Conservation (phyloP, 2,888 invertebrate genomes). For the Heliconius cydno region DNA sequence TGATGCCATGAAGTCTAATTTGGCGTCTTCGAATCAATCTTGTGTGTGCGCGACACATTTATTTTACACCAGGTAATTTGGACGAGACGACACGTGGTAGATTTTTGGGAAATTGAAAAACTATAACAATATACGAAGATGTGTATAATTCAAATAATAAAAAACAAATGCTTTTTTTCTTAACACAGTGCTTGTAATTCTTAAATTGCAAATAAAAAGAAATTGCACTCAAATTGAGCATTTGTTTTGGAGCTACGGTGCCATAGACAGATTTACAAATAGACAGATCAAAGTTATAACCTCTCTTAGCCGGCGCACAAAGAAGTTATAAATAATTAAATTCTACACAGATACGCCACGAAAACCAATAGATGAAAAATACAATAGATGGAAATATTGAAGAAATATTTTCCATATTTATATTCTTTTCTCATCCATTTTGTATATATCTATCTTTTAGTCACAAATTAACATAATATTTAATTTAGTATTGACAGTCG, state of each 20-base stretch:
- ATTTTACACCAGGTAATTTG: conserved; percentile 34
- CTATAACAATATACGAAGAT: background rate
- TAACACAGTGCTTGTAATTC: too few species aligned
- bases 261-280: too few species aligned
- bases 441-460: background rate
- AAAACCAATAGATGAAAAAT: background rate
- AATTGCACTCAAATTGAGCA: too few species aligned
- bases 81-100: background rate
- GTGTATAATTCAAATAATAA: too few species aligned
- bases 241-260: too few species aligned
- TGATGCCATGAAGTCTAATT: conserved; percentile 67
- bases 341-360: background rate
- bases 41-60: conserved; percentile 31
- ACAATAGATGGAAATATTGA: background rate
- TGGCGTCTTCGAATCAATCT: conserved; percentile 60
- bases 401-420: background rate
- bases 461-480: background rate
- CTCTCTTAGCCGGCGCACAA: background rate
- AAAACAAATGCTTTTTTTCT: too few species aligned
- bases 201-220: too few species aligned
- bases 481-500: conserved; percentile 16
- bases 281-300: too few species aligned
- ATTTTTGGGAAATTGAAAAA: background rate
- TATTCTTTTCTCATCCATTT: too few species aligned
- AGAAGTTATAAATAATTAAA: background rate